Percentiles rank a stretch among this genome's conserved stretches.
Evolutionary conservation across 2,888 invertebrate species (phyloP).

Genomic region (Furcula furcula): DNA sequence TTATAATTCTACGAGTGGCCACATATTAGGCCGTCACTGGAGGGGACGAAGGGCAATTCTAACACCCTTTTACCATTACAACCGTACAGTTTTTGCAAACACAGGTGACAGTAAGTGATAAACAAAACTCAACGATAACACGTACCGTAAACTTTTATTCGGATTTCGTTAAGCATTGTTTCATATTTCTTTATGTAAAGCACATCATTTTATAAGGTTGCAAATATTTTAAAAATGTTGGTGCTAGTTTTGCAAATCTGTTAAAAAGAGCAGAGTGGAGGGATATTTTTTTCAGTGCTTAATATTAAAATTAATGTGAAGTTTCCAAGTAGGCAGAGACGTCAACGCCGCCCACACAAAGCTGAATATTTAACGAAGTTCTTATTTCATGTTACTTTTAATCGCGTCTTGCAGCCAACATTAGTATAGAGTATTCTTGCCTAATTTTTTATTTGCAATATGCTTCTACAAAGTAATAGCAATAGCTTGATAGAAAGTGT

Average conservation of each 20-base stretch:
- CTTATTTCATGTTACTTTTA: slow-evolving; percentile 2
- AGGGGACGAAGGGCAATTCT: slow-evolving; percentile 4
- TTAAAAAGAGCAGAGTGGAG: neutral
- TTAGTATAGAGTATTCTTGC: slow-evolving; percentile 1
- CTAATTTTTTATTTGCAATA: neutral
- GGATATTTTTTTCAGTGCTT: neutral
- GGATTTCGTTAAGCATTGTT: slow-evolving; percentile 1
- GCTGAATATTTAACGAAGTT: slow-evolving; percentile 7
- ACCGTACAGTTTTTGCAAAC: slow-evolving; percentile 9
- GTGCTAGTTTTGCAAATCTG: neutral
- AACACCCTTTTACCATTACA: slow-evolving; percentile 7
- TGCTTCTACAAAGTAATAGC: slow-evolving; percentile 8
- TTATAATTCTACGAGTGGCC: slow-evolving; percentile 9
- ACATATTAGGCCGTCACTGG: slow-evolving; percentile 12
- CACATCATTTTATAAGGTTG: too few species aligned
- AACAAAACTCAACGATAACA: slow-evolving; percentile 4
- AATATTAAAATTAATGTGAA: slow-evolving; percentile 14
- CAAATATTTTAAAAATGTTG: too few species aligned
- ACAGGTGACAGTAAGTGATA: slow-evolving; percentile 1
- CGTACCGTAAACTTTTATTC: slow-evolving; percentile 2
- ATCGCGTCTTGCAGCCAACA: slow-evolving; percentile 3
- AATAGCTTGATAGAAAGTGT: slow-evolving; percentile 13
- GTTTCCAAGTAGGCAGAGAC: slow-evolving; percentile 14
- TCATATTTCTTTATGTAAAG: neutral
- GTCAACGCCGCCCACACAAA: slow-evolving; percentile 4